These are phyloP conservation scores for Cephonodes hylas DNA, from an alignment of 2,888 invertebrate genomes.

Conservation along the genomic window DNA sequence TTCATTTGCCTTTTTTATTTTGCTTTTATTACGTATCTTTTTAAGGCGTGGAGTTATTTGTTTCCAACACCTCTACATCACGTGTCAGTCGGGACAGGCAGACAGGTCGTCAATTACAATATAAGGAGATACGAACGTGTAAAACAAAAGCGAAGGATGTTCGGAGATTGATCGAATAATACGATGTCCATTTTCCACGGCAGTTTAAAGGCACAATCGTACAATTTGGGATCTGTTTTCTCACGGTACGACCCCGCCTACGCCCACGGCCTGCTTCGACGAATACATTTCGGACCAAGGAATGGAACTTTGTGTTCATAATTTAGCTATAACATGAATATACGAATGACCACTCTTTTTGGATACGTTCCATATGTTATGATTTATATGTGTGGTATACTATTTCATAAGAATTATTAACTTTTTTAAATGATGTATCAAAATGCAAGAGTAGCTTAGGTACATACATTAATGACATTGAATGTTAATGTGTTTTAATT, in stretches of 20 bases:
- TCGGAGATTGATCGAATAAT: conserved; percentile 43
- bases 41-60: conserved; percentile 2
- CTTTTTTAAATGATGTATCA: not conserved
- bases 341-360: conserved; percentile 49
- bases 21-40: conserved; percentile 8
- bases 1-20: conserved; percentile 5
- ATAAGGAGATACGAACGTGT: conserved; percentile 34
- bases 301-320: conserved; percentile 65
- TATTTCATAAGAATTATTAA: not conserved
- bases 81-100: conserved; percentile 32
- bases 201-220: conserved; percentile 49
- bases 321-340: conserved; percentile 58
- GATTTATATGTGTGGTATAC: not conserved
- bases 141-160: conserved; percentile 43
- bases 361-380: conserved; percentile 38
- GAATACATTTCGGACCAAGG: conserved; percentile 66
- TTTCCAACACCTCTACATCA: conserved; percentile 14
- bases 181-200: conserved; percentile 43
- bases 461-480: too few relatives aligned
- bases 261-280: conserved; percentile 63
- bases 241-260: conserved; percentile 64
- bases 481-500: too few relatives aligned
- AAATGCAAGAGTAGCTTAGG: too few relatives aligned
- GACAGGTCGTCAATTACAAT: conserved; percentile 40
- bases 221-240: conserved; percentile 66